Base-by-base conservation (phyloP, 2,113 vertebrate genomes). In the Sula dactylatra region DNA sequence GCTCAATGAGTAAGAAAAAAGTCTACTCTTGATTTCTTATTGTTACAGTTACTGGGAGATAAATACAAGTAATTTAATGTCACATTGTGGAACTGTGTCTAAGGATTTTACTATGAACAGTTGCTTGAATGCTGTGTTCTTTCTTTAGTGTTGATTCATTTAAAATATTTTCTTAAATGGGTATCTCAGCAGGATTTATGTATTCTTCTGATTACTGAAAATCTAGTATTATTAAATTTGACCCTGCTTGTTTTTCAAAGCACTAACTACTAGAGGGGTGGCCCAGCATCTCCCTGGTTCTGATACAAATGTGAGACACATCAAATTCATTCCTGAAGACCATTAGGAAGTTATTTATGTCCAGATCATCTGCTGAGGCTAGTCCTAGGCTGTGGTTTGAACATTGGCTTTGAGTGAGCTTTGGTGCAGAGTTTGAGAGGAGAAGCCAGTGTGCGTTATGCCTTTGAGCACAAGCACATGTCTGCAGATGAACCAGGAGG, bases 61-160 rank as follows among this genome's bases (percentile, higher is more conserved):
- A 93, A 94, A 85, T 90, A 59, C 11, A 73, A 84, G 50, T 90
- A 86, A 97, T 93, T 86, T 70, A 62, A 62, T 67, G 55, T 70
- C 13, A 3, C 26, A 17, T 24, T 70, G n/a, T 83, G 32, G 36
- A 91, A 73, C 26, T 58, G 47, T 32, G 49, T 40, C 65, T 93
- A 42, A 88, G 67, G 50, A 55, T 93, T 90, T 87, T 86, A 81
- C 74, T 86, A 84, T 21, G 20, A 74, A 32, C 7, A 13, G 18
- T 55, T 86, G 34, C 72, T 92, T 90, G 76, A 82, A 88, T n/a
- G 9, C 26, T 40, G 9, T 40, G 10, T 40, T 93, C 52, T 86
- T 95, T 92, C 84, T 79, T 76, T 89, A 74, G 78, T 32, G 21
- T 85, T 80, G 58, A 86, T 88, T 84, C n/a, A 52, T 92, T 88